phyloP scores from a whole-genome alignment of 1,140 invertebrate genomes.

The Drosophila melanica region DNA sequence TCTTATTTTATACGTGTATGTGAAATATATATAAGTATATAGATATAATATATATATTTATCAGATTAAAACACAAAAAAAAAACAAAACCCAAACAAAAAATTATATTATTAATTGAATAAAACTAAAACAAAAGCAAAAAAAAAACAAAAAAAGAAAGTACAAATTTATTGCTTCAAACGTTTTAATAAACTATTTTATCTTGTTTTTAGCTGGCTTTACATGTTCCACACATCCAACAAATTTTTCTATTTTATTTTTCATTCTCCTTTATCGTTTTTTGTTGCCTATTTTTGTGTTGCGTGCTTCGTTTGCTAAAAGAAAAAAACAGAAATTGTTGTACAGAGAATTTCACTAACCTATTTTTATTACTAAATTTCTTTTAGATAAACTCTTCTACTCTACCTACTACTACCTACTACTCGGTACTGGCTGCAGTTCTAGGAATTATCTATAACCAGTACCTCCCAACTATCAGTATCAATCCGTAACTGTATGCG shows the following conservation, averaged over 20 bases:
- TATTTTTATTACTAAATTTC: slow-evolving; percentile 84
- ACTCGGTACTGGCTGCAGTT: slow-evolving; percentile 65
- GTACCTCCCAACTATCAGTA: slow-evolving; percentile 37
- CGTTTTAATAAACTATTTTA: slow-evolving; percentile 35
- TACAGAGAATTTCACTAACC: slow-evolving; percentile 79
- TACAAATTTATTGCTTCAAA: slow-evolving; percentile 51
- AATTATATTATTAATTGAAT: slow-evolving; percentile 73
- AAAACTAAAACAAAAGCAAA: slow-evolving; percentile 49
- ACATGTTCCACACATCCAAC: slow-evolving; percentile 21
- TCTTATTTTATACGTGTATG: slow-evolving; percentile 53
- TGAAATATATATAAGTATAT: slow-evolving; percentile 42
- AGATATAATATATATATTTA: slow-evolving; percentile 46
- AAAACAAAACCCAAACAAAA: slow-evolving; percentile 31
- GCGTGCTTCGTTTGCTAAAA: slow-evolving; percentile 18
- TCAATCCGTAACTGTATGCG: slow-evolving; percentile 33
- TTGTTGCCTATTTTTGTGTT: slow-evolving; percentile 36
- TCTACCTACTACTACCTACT: slow-evolving; percentile 72
- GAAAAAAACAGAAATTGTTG: slow-evolving; percentile 31
- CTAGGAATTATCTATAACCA: slow-evolving; percentile 37
- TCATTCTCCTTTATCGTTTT: slow-evolving; percentile 10
- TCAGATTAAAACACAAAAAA: slow-evolving; percentile 37
- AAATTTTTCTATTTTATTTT: slow-evolving; percentile 32
- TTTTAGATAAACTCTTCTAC: slow-evolving; percentile 80
- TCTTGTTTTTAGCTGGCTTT: slow-evolving; percentile 51
- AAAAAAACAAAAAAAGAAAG: slow-evolving; percentile 42